Percentiles rank a stretch among this genome's conserved stretches.
Conservation (phyloP, 1,140 invertebrate species). For the Sarcophaga bullata region DNA sequence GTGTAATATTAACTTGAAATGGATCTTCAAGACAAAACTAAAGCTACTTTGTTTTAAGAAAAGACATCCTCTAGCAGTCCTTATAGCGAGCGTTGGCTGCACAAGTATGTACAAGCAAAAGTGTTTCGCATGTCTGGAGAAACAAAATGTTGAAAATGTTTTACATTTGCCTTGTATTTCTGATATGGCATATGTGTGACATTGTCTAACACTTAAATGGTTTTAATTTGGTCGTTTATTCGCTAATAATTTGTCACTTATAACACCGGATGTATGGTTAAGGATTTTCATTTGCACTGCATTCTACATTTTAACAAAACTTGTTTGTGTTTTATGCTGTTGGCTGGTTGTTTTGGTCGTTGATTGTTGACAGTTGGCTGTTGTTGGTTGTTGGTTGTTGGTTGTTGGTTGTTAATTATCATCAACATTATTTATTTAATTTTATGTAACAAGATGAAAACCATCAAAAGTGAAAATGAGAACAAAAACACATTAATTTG, state of each 20-base stretch:
- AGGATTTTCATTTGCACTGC: neutral
- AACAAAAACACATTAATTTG: too few relatives aligned
- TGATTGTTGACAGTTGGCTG: too few relatives aligned
- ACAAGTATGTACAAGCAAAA: neutral
- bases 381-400: neutral
- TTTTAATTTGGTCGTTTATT: neutral
- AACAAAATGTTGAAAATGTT: too few relatives aligned
- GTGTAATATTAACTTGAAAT: conserved; percentile 7
- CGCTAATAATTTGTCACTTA: neutral
- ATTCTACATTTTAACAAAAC: neutral
- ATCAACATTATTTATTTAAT: conserved; percentile 14
- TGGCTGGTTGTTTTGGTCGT: too few relatives aligned
- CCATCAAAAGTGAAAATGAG: neutral
- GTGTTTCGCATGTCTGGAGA: neutral
- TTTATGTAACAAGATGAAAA: neutral
- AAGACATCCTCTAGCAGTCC: too few relatives aligned
- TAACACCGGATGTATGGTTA: neutral
- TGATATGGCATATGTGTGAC: neutral
- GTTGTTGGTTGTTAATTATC: neutral
- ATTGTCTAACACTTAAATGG: neutral
- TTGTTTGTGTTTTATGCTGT: too few relatives aligned
- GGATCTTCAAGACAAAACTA: neutral
- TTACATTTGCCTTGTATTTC: too few relatives aligned
- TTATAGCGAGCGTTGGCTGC: too few relatives aligned
- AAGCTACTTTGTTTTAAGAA: too few relatives aligned